Base-by-base conservation (phyloP, 2,797 vertebrate genomes). In the Sciurus vulgaris region DNA sequence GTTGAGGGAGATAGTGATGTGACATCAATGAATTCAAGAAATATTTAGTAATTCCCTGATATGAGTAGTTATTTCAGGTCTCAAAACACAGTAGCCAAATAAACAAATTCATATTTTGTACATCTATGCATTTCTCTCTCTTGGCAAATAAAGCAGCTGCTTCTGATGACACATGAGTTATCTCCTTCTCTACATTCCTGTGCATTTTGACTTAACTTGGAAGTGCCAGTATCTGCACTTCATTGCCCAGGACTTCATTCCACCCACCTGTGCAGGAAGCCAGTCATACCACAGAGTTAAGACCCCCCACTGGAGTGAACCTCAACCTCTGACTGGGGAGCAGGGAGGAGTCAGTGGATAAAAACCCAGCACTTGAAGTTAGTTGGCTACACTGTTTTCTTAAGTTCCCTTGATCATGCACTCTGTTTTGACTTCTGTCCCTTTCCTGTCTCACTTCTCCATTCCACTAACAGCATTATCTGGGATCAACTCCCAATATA, bases 11-110 rank as follows among this genome's bases (percentile, higher is more conserved):
- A 44, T 3, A n/a, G 15, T 47, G n/a, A 38, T 11, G 38, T 86
- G 7, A 85, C 18, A 74, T 35, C 49, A 72, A 87, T n/a, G 86
- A 82, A 63, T 70, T 87, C 35, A 83, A 96, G 49, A 73, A 92
- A 54, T 41, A 67, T 76, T 82, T 81, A 78, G 28, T 86, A 49
- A 88, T 35, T 69, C 7, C 5, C 51, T 78, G 81, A 96, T 49
- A 87, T 4, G 11, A 96, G 49, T 74, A 76, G 69, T 61, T 88
- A 63, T 76, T 83, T 10, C 24, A 95, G 47, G 69, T 51, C 12
- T 18, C 74, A 30, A 94, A 95, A 35, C 5, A 81, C 15, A 70
- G 41, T 26, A 82, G 63, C 72, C 76, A 86, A 92, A 87, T 38
- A 63, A 65, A 74, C 74, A 67, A 51, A 76, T 85, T 61, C 70